These are phyloP conservation scores for Leptinotarsa rubiginosa DNA, from an alignment of 2,888 invertebrate species.

Conservation along the genomic window DNA sequence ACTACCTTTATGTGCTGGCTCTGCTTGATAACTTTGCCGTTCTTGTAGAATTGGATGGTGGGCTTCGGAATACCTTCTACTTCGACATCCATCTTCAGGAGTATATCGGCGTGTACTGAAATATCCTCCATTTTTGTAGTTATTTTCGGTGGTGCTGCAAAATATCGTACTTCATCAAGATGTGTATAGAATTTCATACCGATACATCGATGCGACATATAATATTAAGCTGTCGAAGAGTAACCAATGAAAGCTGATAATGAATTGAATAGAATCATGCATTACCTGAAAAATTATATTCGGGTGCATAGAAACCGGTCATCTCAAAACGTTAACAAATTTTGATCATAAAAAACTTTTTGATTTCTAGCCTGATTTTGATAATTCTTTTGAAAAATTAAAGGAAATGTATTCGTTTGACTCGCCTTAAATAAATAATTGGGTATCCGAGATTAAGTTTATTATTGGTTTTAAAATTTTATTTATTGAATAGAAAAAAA, in stretches of 20 bases:
- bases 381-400: too few relatives aligned
- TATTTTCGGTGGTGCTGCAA: slow-evolving; percentile 83
- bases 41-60: slow-evolving; percentile 87
- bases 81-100: slow-evolving; percentile 82
- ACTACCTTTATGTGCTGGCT: slow-evolving; percentile 79
- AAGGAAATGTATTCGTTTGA: too few relatives aligned
- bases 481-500: too few relatives aligned
- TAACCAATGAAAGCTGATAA: not conserved
- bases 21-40: slow-evolving; percentile 81
- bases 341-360: too few relatives aligned
- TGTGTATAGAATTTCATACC: not conserved
- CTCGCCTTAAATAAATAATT: too few relatives aligned
- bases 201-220: slow-evolving; percentile 1
- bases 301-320: too few relatives aligned
- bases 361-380: too few relatives aligned
- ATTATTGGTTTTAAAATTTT: too few relatives aligned
- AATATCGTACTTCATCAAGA: not conserved
- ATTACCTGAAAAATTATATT: too few relatives aligned
- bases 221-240: not conserved
- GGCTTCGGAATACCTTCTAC: slow-evolving; percentile 88
- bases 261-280: too few relatives aligned
- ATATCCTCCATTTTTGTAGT: slow-evolving; percentile 83
- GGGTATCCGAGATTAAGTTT: too few relatives aligned
- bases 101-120: slow-evolving; percentile 77
- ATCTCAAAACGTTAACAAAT: too few relatives aligned